phyloP scores from a whole-genome alignment of 2,113 vertebrate genomes.

The Cettia cetti region DNA sequence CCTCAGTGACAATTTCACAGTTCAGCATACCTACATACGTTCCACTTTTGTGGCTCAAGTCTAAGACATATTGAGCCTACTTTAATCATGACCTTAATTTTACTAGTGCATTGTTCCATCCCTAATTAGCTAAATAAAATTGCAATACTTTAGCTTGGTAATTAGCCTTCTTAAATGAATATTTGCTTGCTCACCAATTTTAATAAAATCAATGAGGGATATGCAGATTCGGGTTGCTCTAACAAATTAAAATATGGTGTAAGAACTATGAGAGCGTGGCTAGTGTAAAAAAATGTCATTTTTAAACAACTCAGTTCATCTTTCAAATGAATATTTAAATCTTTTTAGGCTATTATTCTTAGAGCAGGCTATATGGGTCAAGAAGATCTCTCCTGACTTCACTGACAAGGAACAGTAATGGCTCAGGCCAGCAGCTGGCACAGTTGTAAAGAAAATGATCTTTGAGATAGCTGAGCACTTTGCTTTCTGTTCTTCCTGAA shows the following conservation, averaged over 20 bases:
- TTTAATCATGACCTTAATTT: slow-evolving; percentile 12
- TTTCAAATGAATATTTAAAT: not conserved
- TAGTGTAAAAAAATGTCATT: not conserved
- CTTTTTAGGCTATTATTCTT: not conserved
- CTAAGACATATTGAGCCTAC: not conserved
- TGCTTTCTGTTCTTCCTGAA: not conserved
- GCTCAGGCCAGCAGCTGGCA: not conserved
- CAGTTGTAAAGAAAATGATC: not conserved
- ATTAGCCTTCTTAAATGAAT: not conserved
- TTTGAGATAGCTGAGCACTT: not conserved
- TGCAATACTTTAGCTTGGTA: not conserved
- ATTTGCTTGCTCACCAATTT: slow-evolving; percentile 31
- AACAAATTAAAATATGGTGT: not conserved
- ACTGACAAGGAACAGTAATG: not conserved
- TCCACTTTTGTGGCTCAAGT: not conserved
- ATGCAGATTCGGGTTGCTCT: not conserved
- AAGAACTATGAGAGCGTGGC: not conserved
- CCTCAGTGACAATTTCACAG: not conserved
- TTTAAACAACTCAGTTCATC: not conserved
- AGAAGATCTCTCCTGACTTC: not conserved
- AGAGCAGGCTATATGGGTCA: not conserved
- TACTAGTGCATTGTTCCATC: not conserved
- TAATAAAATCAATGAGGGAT: not conserved
- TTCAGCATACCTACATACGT: not conserved
- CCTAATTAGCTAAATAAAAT: slow-evolving; percentile 30